These are phyloP conservation scores for Eptesicus fuscus DNA, from an alignment of 2,113 vertebrate genomes.

Conservation along the genomic window DNA sequence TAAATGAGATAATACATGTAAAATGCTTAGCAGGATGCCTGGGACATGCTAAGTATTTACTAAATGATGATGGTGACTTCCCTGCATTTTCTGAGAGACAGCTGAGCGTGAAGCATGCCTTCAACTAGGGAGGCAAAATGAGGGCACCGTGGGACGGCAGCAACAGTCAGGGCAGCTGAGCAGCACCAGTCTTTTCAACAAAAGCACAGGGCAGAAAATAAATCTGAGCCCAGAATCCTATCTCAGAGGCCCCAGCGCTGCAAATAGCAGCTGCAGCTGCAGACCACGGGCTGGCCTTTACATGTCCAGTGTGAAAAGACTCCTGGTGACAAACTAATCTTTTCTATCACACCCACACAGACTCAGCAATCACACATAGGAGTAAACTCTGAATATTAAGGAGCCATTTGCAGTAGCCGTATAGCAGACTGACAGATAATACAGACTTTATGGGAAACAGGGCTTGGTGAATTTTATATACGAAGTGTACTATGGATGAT, in stretches of 20 bases:
- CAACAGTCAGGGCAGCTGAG: conserved; percentile 9
- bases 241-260: conserved; percentile 23
- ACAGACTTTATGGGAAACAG: neutral
- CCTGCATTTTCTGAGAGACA: neutral
- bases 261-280: conserved; percentile 76
- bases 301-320: conserved; percentile 46
- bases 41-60: neutral
- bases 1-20: neutral
- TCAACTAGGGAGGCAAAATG: neutral
- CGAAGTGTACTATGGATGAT: neutral
- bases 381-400: neutral
- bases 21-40: neutral
- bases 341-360: conserved; percentile 51
- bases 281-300: conserved; percentile 52
- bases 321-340: conserved; percentile 40
- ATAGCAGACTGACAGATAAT: neutral
- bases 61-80: neutral
- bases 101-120: neutral
- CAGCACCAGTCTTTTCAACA: conserved; percentile 27
- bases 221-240: conserved; percentile 66
- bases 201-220: conserved; percentile 62
- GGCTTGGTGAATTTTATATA: neutral
- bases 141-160: neutral
- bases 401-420: neutral
- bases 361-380: neutral